A percentile compares a stretch with the other conserved stretches of the same genome.
These are phyloP conservation scores for Cotesia chilonis DNA, from an alignment of 1,140 invertebrate species.

Conservation along the genomic window DNA sequence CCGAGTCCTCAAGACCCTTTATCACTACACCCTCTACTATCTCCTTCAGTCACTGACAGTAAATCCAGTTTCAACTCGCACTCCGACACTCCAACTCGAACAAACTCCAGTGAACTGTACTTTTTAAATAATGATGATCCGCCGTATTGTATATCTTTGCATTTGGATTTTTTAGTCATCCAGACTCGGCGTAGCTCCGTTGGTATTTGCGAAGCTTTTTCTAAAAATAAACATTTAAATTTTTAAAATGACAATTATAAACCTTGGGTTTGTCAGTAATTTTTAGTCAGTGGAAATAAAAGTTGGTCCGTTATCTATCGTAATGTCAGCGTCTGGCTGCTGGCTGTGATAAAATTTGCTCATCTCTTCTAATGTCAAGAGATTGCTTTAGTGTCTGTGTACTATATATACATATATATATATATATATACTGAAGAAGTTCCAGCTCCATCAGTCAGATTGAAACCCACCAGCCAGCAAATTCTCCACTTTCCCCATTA, in stretches of 20 bases:
- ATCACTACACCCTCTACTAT: slow-evolving; percentile 25
- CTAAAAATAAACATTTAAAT: neutral
- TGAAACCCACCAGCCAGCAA: slow-evolving; percentile 14
- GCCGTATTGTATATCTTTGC: slow-evolving; percentile 61
- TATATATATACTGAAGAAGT: too few species aligned
- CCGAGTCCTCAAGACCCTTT: slow-evolving; percentile 49
- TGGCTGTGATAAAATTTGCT: slow-evolving; percentile 48
- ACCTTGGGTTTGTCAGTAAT: neutral
- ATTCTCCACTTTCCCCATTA: neutral
- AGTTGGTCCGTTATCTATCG: too few species aligned
- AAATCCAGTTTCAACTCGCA: slow-evolving; percentile 44
- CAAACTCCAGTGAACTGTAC: slow-evolving; percentile 51
- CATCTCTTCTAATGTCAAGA: slow-evolving; percentile 43
- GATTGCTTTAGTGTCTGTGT: slow-evolving; percentile 39
- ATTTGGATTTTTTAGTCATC: slow-evolving; percentile 47
- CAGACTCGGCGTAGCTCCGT: slow-evolving; percentile 42
- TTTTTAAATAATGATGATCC: slow-evolving; percentile 61
- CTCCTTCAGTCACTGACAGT: neutral
- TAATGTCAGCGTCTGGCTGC: neutral
- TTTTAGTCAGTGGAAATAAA: too few species aligned
- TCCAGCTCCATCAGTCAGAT: slow-evolving; percentile 42
- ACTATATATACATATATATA: too few species aligned
- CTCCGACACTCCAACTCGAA: slow-evolving; percentile 36
- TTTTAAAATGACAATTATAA: slow-evolving; percentile 18
- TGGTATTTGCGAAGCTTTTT: slow-evolving; percentile 8